Percentiles rank a stretch among this genome's conserved stretches.
Conservation (phyloP, 2,113 vertebrate species). For the Oncorhynchus kisutch region DNA sequence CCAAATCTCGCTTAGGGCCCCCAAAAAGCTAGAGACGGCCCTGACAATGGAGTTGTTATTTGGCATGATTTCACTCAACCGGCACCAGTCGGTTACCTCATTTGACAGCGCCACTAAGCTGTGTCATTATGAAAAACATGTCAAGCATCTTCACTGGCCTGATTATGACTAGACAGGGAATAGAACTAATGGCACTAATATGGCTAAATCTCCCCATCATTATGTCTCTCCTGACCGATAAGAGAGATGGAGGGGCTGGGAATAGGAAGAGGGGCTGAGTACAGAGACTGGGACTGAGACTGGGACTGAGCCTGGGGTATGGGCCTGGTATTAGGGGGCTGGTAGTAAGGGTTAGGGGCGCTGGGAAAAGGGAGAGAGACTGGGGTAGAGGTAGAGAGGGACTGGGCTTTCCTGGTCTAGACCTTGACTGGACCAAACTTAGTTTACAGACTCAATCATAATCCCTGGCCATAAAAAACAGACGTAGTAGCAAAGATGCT, state of each 20-base stretch:
- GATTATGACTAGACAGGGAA: slow-evolving; percentile 64
- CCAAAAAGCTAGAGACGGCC: slow-evolving; percentile 72
- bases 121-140: slow-evolving; percentile 58
- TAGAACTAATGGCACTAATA: slow-evolving; percentile 67
- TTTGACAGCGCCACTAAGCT: slow-evolving; percentile 32
- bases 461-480: slow-evolving; percentile 24
- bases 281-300: slow-evolving; percentile 15
- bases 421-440: slow-evolving; percentile 8
- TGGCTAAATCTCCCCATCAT: slow-evolving; percentile 69
- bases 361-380: neutral
- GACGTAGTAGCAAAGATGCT: neutral
- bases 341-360: neutral
- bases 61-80: too few relatives aligned
- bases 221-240: slow-evolving; percentile 67
- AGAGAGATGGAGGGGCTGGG: slow-evolving; percentile 40
- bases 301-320: neutral
- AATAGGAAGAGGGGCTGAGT: slow-evolving; percentile 32
- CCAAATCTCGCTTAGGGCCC: slow-evolving; percentile 51
- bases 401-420: neutral
- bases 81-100: slow-evolving; percentile 12
- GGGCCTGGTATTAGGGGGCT: slow-evolving; percentile 5
- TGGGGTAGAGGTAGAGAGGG: neutral
- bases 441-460: slow-evolving; percentile 23
- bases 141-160: slow-evolving; percentile 50
- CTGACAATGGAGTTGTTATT: slow-evolving; percentile 51